Evolutionary conservation across 2,797 vertebrate species (phyloP).

Genomic region (Phrynocephalus forsythii): DNA sequence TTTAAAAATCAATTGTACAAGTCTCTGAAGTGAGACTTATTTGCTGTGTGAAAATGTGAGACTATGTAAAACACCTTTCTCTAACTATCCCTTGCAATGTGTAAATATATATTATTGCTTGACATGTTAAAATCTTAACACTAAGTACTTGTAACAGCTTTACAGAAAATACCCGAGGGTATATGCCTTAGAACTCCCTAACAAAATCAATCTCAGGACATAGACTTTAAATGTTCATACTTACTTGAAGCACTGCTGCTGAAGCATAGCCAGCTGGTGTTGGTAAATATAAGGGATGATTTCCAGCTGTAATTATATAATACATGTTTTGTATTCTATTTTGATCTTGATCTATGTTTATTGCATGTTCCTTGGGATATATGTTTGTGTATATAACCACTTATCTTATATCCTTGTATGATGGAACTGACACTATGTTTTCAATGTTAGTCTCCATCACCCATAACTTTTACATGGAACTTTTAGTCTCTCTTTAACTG

Average conservation of each 20-base stretch:
- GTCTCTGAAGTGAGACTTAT: background rate
- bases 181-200: background rate
- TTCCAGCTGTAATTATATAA: background rate
- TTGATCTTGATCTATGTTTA: background rate
- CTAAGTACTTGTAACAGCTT: background rate
- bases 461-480: too few species aligned
- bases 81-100: background rate
- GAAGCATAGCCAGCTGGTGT: background rate
- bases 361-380: background rate
- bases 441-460: too few species aligned
- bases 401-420: too few species aligned
- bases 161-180: background rate
- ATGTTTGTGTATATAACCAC: too few species aligned
- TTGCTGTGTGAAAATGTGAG: background rate
- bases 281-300: background rate
- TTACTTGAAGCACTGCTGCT: background rate
- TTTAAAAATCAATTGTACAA: conserved; percentile 16
- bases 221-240: background rate
- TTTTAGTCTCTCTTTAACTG: too few species aligned
- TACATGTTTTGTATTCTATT: background rate
- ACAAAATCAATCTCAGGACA: background rate
- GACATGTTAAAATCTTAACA: background rate
- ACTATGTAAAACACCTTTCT: background rate
- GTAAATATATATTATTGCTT: background rate
- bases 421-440: too few species aligned